phyloP scores from a whole-genome alignment of 2,797 vertebrate species.

The Echiichthys vipera region DNA sequence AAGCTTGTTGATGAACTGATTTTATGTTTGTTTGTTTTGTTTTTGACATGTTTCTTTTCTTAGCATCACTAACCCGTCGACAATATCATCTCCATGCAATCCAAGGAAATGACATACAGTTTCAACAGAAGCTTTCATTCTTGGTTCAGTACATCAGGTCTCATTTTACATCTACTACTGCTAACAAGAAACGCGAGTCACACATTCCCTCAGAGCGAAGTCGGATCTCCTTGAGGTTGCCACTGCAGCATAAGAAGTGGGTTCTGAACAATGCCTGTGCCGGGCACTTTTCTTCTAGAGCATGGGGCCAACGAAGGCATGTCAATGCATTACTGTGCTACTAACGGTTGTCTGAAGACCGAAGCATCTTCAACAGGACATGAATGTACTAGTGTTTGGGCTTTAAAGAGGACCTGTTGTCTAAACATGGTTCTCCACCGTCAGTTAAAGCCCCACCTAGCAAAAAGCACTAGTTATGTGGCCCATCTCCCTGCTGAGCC shows the following conservation, averaged over 20 bases:
- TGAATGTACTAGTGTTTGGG: slow-evolving; percentile 80
- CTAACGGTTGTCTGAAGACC: slow-evolving; percentile 60
- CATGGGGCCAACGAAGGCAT: slow-evolving; percentile 53
- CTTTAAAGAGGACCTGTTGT: slow-evolving; percentile 58
- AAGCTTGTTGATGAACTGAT: slow-evolving; percentile 63
- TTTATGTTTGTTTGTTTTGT: slow-evolving; percentile 44
- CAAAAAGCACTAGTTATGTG: slow-evolving; percentile 70
- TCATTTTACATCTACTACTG: slow-evolving; percentile 51
- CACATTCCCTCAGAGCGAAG: slow-evolving; percentile 56
- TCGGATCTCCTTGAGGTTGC: slow-evolving; percentile 51
- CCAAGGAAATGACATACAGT: slow-evolving; percentile 57
- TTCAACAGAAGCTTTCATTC: slow-evolving; percentile 66
- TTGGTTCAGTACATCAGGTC: slow-evolving; percentile 68
- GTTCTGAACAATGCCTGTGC: slow-evolving; percentile 60
- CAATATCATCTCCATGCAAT: slow-evolving; percentile 59
- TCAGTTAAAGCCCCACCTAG: slow-evolving; percentile 63
- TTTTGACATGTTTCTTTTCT: slow-evolving; percentile 40
- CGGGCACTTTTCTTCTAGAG: slow-evolving; percentile 71
- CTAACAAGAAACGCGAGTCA: slow-evolving; percentile 38
- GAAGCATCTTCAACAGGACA: slow-evolving; percentile 72
- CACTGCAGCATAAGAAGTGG: slow-evolving; percentile 48
- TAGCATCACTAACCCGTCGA: slow-evolving; percentile 54
- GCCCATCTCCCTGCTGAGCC: slow-evolving; percentile 77
- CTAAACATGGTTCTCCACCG: slow-evolving; percentile 47
- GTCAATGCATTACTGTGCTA: slow-evolving; percentile 55